phyloP scores from a whole-genome alignment of 2,888 invertebrate species.

The Sthenelais limicola region DNA sequence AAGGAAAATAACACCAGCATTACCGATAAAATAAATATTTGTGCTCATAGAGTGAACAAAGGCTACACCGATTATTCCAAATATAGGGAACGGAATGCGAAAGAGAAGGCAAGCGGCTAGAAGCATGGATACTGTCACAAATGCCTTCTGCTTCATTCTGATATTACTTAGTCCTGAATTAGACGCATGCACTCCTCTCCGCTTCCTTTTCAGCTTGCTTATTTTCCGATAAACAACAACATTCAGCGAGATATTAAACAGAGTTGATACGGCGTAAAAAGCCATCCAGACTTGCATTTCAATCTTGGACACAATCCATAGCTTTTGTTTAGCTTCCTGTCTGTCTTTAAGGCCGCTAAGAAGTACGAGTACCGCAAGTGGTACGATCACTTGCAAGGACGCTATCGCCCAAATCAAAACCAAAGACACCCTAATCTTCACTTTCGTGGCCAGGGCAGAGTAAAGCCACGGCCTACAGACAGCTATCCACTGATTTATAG shows the following conservation, averaged over 20 bases:
- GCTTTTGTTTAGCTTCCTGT: conserved; percentile 22
- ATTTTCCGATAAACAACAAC: conserved; percentile 45
- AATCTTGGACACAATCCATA: conserved; percentile 42
- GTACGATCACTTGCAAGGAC: conserved; percentile 48
- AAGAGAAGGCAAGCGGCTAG: conserved; percentile 47
- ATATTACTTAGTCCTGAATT: conserved; percentile 44
- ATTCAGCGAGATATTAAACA: conserved; percentile 47
- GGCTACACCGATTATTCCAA: conserved; percentile 42
- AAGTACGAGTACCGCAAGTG: conserved; percentile 41
- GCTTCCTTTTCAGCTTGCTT: conserved; percentile 42
- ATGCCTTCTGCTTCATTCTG: conserved; percentile 49
- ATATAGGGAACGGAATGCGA: conserved; percentile 49
- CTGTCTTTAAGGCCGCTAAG: conserved; percentile 38
- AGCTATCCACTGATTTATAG: conserved; percentile 50
- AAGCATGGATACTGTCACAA: conserved; percentile 48
- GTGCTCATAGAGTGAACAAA: background rate
- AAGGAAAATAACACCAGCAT: conserved; percentile 46
- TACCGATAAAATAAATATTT: conserved; percentile 19
- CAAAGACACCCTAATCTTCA: conserved; percentile 21
- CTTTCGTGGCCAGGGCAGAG: conserved; percentile 27
- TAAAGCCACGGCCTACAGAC: conserved; percentile 49
- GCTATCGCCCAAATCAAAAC: conserved; percentile 47
- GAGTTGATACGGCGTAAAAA: conserved; percentile 41
- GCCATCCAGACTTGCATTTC: conserved; percentile 52
- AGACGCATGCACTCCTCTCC: conserved; percentile 4